phyloP scores from a whole-genome alignment of 2,797 vertebrate genomes.

The Bovichtus variegatus region DNA sequence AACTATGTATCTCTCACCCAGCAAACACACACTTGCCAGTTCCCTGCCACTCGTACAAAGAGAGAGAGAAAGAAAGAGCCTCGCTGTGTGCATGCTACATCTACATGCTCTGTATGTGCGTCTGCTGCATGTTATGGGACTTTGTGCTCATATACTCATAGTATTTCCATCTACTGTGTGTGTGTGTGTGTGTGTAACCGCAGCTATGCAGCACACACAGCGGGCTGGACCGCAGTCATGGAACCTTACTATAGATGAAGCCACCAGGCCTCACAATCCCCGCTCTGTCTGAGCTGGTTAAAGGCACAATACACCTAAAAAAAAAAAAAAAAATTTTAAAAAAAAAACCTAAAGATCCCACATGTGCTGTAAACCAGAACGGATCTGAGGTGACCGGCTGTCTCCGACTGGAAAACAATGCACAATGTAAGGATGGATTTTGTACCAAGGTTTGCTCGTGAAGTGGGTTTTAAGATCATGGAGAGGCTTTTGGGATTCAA shows the following conservation, averaged over 20 bases:
- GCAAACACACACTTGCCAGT: conserved; percentile 33
- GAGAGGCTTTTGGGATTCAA: neutral
- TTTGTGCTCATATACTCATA: conserved; percentile 21
- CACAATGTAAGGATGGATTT: neutral
- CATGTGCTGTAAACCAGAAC: neutral
- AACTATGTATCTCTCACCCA: conserved; percentile 56
- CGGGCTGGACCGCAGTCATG: conserved; percentile 66
- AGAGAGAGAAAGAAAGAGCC: conserved; percentile 9
- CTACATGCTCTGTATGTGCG: conserved; percentile 10
- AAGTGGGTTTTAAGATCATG: neutral
- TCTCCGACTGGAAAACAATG: neutral
- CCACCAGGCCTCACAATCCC: conserved; percentile 67
- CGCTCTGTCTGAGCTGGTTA: conserved; percentile 62
- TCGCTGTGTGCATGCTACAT: conserved; percentile 19
- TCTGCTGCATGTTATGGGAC: conserved; percentile 20
- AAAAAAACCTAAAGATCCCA: conserved; percentile 8
- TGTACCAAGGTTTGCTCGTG: neutral
- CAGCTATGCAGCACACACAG: conserved; percentile 71
- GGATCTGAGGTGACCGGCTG: neutral
- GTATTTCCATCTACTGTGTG: conserved; percentile 51
- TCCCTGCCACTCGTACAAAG: neutral
- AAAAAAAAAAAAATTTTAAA: no score
- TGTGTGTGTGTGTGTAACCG: conserved; percentile 57
- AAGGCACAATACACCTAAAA: conserved; percentile 46
- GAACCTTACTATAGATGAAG: conserved; percentile 69